A percentile compares a stretch with the other conserved stretches of the same genome.
Evolutionary conservation across 2,113 vertebrate genomes (phyloP).

Genomic region (Parus major): DNA sequence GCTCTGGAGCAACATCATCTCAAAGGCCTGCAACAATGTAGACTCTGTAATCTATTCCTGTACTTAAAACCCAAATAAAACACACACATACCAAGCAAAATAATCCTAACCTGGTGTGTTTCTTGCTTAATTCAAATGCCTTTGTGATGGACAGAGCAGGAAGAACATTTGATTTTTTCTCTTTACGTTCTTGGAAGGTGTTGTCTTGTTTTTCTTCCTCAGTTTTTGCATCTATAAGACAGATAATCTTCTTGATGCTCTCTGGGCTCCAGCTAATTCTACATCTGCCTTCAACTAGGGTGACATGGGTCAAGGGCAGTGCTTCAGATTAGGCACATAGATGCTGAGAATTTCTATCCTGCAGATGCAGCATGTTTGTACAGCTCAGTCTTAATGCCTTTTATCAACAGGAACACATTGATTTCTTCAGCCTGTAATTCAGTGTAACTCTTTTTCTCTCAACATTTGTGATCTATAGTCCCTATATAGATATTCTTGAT

Average conservation of each 20-base stretch:
- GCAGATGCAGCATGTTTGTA: neutral
- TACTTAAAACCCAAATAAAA: neutral
- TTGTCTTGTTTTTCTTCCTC: neutral
- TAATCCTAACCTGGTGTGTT: neutral
- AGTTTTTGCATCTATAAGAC: neutral
- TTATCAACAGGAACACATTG: neutral
- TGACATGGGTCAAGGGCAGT: neutral
- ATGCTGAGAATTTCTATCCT: neutral
- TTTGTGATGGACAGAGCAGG: neutral
- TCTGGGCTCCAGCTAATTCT: neutral
- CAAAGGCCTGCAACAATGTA: neutral
- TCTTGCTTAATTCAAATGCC: neutral
- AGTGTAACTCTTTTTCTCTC: neutral
- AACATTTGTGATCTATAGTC: neutral
- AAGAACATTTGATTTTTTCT: slow-evolving; percentile 14
- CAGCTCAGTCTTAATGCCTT: neutral
- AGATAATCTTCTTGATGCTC: neutral
- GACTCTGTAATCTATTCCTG: neutral
- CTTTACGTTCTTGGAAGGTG: neutral
- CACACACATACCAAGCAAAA: neutral
- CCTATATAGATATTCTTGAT: neutral
- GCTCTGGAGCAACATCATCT: neutral
- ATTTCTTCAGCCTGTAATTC: neutral
- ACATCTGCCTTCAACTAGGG: neutral
- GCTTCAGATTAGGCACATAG: neutral